A percentile compares a stretch with the other conserved stretches of the same genome.
phyloP scores from a whole-genome alignment of 2,888 invertebrate species.

The Thysanoteuthis rhombus region DNA sequence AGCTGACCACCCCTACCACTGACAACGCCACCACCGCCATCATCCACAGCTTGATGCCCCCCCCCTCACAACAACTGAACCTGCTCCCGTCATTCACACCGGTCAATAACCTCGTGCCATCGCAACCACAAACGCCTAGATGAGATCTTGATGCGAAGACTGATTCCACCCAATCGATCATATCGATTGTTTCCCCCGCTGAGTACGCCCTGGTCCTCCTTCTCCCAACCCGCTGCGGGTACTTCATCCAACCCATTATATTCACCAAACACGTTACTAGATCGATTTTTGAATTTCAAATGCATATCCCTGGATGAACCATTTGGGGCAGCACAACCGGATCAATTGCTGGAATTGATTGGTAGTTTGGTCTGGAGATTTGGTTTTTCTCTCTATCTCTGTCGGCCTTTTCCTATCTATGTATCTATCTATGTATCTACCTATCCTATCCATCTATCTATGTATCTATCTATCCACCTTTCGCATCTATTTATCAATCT shows the following conservation, averaged over 20 bases:
- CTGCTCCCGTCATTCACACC: background rate
- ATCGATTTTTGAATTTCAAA: background rate
- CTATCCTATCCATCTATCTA: too few species aligned
- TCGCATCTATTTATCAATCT: too few species aligned
- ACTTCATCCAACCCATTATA: background rate
- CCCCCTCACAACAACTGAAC: too few species aligned
- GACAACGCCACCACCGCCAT: background rate
- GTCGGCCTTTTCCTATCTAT: too few species aligned
- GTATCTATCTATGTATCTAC: too few species aligned
- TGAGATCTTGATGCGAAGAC: too few species aligned
- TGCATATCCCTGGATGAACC: background rate
- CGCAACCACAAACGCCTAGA: background rate
- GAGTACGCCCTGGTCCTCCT: background rate
- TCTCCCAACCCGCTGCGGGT: background rate
- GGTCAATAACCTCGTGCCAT: background rate
- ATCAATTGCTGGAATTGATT: background rate
- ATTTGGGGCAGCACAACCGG: background rate
- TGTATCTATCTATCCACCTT: too few species aligned
- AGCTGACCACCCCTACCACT: background rate
- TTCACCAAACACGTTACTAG: background rate
- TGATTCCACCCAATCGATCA: background rate
- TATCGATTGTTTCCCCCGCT: background rate
- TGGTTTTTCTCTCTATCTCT: too few species aligned
- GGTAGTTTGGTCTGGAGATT: background rate
- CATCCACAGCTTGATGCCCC: background rate